Percentiles rank a stretch among this genome's conserved stretches.
Conservation (phyloP, 2,797 vertebrate species). For the Cuculus canorus region DNA sequence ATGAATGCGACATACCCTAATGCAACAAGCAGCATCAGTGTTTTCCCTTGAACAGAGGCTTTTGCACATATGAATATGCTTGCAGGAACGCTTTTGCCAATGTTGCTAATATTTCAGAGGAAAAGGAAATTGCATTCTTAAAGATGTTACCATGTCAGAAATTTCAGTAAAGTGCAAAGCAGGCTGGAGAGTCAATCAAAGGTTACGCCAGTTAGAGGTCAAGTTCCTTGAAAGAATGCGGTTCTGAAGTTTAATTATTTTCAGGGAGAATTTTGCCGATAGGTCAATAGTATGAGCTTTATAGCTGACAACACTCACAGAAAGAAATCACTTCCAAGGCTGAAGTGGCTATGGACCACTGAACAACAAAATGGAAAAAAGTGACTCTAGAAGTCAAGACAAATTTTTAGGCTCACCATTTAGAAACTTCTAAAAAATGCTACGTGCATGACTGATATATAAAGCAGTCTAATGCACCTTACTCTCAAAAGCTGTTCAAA, state of each 20-base stretch:
- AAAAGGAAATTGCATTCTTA: conserved; percentile 19
- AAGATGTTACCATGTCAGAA: not conserved
- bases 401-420: not conserved
- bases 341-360: not conserved
- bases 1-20: not conserved
- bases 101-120: not conserved
- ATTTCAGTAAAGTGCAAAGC: not conserved
- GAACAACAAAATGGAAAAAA: not conserved
- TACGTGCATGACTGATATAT: not conserved
- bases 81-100: not conserved
- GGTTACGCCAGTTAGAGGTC: not conserved
- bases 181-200: not conserved
- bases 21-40: not conserved
- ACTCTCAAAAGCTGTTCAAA: not conserved
- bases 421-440: not conserved
- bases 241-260: conserved; percentile 15
- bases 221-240: not conserved
- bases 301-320: not conserved
- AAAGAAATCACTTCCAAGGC: not conserved
- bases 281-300: not conserved
- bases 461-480: not conserved
- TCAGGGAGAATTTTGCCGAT: not conserved
- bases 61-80: not conserved
- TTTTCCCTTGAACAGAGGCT: not conserved
- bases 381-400: not conserved